Evolutionary conservation across 1,140 invertebrate species (phyloP).

Genomic region (Tetranychus urticae): DNA sequence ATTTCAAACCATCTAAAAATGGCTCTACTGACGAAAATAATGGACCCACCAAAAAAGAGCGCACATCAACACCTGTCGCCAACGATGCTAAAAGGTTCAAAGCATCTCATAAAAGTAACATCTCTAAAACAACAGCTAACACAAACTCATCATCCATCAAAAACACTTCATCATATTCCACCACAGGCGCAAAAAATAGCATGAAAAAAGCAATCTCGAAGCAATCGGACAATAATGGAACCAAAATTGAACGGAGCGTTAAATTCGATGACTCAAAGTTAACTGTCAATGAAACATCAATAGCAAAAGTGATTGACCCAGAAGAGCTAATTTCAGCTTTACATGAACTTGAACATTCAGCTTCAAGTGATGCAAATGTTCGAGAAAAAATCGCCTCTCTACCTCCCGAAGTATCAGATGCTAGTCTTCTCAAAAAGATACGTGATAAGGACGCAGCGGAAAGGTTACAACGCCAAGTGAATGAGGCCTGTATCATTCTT

Average conservation of each 20-base stretch:
- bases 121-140: neutral
- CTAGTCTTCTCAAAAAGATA: constrained; percentile 40
- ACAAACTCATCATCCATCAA: too few species aligned
- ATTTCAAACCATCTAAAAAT: neutral
- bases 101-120: neutral
- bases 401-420: constrained; percentile 79
- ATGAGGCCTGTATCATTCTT: constrained; percentile 57
- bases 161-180: too few species aligned
- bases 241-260: neutral
- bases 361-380: constrained; percentile 72
- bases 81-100: neutral
- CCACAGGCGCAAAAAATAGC: too few species aligned
- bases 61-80: neutral
- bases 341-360: constrained; percentile 68
- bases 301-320: constrained; percentile 13
- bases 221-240: neutral
- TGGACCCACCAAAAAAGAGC: too few species aligned
- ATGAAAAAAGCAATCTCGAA: too few species aligned
- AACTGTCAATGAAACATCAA: neutral
- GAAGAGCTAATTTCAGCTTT: constrained; percentile 27
- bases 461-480: constrained; percentile 45
- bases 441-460: constrained; percentile 45
- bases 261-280: neutral
- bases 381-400: constrained; percentile 75
- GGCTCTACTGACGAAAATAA: neutral